Evolutionary conservation across 2,888 invertebrate genomes (phyloP), one percentile per base, ranked within the genome.

Genomic region (Galerucella pusilla): DNA sequence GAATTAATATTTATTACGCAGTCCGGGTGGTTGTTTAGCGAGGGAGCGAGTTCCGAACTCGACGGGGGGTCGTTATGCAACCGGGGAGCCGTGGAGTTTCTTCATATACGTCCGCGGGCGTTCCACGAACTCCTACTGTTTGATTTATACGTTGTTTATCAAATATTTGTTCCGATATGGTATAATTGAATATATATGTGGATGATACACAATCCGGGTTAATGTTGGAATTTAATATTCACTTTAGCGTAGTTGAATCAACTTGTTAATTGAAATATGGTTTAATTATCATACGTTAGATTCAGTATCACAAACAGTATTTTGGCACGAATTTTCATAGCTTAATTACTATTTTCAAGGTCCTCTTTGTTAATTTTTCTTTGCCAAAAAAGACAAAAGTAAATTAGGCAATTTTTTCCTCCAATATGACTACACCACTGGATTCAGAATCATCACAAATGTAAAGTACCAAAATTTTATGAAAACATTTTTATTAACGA

Each of bases 1-100:
- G 83, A 85, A 85, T 85, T 85, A 84, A 84, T 84, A 85, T 85
- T 85, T 85, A 85, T 84, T 77, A 80, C 78, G 79, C 78, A 65
- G 76, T 75, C 77, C 69, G 77, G 83, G 81, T 81, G 81, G 82
- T 82, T 82, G 81, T 80, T 78, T 79, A 75, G 76, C 75, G 79
- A 79, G 77, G 82, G 78, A 74, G 76, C 73, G 73, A 60, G 71
- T 52, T 57, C 59, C 68, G 68, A 70, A 69, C 75, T 54, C 77
- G 61, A 73, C 80, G 77, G 81, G 82, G 71, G 82, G 79, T 75
- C 77, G 80, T 78, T 79, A 80, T 76, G 74, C 76, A 70, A 75
- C 78, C 75, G 69, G 68, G 75, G 72, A 72, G 71, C 63, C 78
- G 76, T 71, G 72, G 71, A 71, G 78, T 75, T 76, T 68, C 72